These are phyloP conservation scores for Chromobotia macracanthus DNA, from an alignment of 2,797 vertebrate genomes.

Conservation along the genomic window DNA sequence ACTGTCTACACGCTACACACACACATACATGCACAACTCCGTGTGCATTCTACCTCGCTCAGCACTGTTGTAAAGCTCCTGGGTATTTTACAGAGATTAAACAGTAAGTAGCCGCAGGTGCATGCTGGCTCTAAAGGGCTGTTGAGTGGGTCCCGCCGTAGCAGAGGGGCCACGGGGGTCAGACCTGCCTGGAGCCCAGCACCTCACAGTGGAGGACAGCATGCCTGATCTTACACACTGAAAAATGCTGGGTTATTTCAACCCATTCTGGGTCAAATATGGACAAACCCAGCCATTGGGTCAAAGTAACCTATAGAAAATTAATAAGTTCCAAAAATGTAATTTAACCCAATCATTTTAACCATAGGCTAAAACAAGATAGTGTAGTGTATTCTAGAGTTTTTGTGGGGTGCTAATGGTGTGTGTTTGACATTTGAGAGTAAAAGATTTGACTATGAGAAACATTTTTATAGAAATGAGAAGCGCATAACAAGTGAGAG, in stretches of 20 bases:
- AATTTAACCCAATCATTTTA: too few species aligned
- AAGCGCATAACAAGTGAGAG: conserved; percentile 14
- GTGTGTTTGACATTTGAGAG: conserved; percentile 36
- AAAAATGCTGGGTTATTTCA: too few species aligned
- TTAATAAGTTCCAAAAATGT: too few species aligned
- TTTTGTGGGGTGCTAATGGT: background rate
- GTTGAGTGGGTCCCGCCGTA: conserved; percentile 45
- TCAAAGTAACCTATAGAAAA: too few species aligned
- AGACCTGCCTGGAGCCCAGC: background rate
- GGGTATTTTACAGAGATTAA: conserved; percentile 61
- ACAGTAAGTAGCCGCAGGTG: conserved; percentile 51
- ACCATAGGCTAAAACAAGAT: too few species aligned
- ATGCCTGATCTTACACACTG: background rate
- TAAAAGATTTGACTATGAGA: conserved; percentile 27
- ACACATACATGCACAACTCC: conserved; percentile 7
- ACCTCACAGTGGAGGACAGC: background rate
- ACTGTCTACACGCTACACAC: conserved; percentile 29
- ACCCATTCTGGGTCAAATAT: too few species aligned
- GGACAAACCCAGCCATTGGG: too few species aligned
- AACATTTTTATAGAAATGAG: conserved; percentile 18
- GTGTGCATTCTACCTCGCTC: conserved; percentile 46
- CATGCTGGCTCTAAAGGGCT: conserved; percentile 46
- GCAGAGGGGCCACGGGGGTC: conserved; percentile 32
- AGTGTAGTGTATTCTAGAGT: background rate
- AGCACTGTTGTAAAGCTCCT: conserved; percentile 52